Conservation (phyloP, 2,888 invertebrate species). For the Agrotis ipsilon region DNA sequence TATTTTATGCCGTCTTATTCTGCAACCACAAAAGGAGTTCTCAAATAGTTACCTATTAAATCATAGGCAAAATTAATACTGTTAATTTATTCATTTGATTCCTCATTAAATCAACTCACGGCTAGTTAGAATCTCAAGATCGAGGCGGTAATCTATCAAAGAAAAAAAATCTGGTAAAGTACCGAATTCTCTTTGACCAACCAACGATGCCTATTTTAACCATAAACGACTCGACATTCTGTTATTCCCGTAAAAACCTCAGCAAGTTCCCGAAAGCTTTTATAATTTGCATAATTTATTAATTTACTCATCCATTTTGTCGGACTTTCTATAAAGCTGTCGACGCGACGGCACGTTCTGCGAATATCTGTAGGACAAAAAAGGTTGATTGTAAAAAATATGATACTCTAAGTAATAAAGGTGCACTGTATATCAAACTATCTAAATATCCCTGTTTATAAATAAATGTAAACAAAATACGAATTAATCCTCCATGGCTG, state of each 20-base stretch:
- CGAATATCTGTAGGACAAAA: slow-evolving; percentile 9
- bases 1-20: too few species aligned
- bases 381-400: not conserved
- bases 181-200: not conserved
- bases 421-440: too few species aligned
- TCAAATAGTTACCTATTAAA: too few species aligned
- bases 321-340: not conserved
- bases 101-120: not conserved
- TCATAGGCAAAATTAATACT: too few species aligned
- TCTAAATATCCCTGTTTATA: too few species aligned
- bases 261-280: slow-evolving; percentile 8
- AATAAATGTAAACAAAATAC: too few species aligned
- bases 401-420: too few species aligned
- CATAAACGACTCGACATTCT: not conserved
- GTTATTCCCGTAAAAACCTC: not conserved
- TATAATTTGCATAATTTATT: slow-evolving; percentile 24
- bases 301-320: slow-evolving; percentile 1
- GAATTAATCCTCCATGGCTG: too few species aligned
- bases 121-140: not conserved
- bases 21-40: too few species aligned
- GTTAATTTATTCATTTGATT: not conserved
- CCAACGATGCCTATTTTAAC: not conserved
- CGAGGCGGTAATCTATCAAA: not conserved
- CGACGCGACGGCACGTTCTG: not conserved
- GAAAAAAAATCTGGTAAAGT: not conserved